A percentile compares a stretch with the other conserved stretches of the same genome.
Evolutionary conservation across 2,113 vertebrate species (phyloP).

Genomic region (Pimephales promelas): DNA sequence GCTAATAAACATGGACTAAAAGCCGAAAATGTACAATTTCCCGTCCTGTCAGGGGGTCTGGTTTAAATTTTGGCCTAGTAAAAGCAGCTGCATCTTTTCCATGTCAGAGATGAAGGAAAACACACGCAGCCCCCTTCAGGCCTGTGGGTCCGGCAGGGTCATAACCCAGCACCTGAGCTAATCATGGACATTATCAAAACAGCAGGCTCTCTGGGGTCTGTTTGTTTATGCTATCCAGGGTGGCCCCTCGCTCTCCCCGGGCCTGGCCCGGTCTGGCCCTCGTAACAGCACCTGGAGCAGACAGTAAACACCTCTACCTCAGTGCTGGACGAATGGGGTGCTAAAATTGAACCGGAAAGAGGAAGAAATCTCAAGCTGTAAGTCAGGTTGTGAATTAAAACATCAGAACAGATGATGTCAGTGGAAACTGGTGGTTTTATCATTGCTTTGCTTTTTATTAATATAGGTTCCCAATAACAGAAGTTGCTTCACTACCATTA

Average conservation of each 20-base stretch:
- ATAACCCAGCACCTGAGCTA: constrained; percentile 64
- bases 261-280: constrained; percentile 29
- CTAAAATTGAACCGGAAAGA: constrained; percentile 18
- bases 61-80: constrained; percentile 40
- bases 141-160: constrained; percentile 49
- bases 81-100: constrained; percentile 58
- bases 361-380: constrained; percentile 11
- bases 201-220: constrained; percentile 51
- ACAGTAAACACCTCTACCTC: constrained; percentile 42
- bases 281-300: constrained; percentile 36
- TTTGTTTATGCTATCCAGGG: constrained; percentile 56
- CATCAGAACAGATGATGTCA: not conserved
- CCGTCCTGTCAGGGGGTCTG: not conserved
- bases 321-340: constrained; percentile 30
- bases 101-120: constrained; percentile 52
- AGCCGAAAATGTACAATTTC: not conserved
- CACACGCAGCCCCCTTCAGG: constrained; percentile 44
- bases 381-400: not conserved
- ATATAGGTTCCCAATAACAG: not conserved
- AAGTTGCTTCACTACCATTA: not conserved
- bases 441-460: not conserved
- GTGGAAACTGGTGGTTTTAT: not conserved
- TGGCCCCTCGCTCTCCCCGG: constrained; percentile 45
- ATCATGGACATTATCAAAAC: constrained; percentile 61
- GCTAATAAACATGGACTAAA: not conserved